phyloP scores from a whole-genome alignment of 2,888 invertebrate species.

The Trissolcus brochymenae region DNA sequence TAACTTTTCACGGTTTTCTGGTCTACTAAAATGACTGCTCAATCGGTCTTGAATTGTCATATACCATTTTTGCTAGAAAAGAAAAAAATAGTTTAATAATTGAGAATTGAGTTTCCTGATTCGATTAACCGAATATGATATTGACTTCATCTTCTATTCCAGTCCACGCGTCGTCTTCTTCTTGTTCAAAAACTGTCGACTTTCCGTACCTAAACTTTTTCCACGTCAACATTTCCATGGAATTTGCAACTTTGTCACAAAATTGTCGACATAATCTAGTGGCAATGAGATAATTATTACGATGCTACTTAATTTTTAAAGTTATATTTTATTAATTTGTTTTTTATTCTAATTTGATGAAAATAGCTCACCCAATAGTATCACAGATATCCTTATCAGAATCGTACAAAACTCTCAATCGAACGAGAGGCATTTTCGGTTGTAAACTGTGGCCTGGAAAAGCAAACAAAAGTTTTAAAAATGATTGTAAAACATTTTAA shows the following conservation, averaged over 20 bases:
- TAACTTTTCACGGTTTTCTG: slow-evolving; percentile 18
- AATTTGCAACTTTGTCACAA: slow-evolving; percentile 29
- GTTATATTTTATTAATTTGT: neutral
- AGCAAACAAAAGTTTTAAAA: neutral
- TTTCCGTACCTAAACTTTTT: slow-evolving; percentile 25
- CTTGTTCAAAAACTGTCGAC: slow-evolving; percentile 8
- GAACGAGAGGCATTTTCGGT: slow-evolving; percentile 34
- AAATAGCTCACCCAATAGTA: slow-evolving; percentile 25
- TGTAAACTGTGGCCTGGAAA: slow-evolving; percentile 34
- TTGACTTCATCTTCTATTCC: slow-evolving; percentile 28
- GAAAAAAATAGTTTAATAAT: neutral
- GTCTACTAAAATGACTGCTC: neutral
- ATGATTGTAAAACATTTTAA: neutral
- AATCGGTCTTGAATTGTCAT: slow-evolving; percentile 33
- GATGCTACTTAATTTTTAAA: neutral
- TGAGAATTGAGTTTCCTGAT: neutral
- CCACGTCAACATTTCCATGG: slow-evolving; percentile 43
- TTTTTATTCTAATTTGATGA: neutral
- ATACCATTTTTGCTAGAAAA: slow-evolving; percentile 38
- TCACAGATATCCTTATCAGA: slow-evolving; percentile 36
- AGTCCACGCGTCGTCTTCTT: slow-evolving; percentile 40
- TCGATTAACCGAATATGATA: neutral
- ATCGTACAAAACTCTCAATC: slow-evolving; percentile 32
- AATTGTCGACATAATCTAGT: slow-evolving; percentile 31
- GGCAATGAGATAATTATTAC: neutral